Base-by-base conservation (phyloP, 2,888 invertebrate genomes). In the Meteorus cinctellus region DNA sequence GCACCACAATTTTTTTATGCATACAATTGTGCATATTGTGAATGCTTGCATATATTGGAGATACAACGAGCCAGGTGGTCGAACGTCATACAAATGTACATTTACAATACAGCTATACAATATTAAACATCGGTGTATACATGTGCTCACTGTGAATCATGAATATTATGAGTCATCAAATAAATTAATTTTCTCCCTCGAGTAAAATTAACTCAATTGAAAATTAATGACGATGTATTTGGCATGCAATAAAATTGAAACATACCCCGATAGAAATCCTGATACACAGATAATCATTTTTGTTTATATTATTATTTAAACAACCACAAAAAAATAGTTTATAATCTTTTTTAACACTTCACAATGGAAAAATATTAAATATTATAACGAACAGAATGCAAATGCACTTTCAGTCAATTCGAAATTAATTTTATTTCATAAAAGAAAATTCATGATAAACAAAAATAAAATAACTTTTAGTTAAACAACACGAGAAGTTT, bases 221-320 rank as follows among this genome's bases (percentile, higher is more conserved):
- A 29, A 67, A 45, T 29, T 48, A 29, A n/a, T 6, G 48, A 70
- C 63, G 62, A 68, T 27, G 16, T 63, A 71, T 74, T 75, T 68
- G 72, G 69, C 78, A 41, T 36, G 36, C 12, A 68, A 14, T 2
- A 45, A 8, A 65, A 59, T 31, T 19, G 27, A 59, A 62, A 87
- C 88, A 75, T 87, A 90, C 90, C 89, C 89, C 83, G 87, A 86
- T 82, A 90, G 81, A 81, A 89, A 89, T 82, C 89, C 89, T 68
- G 89, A 88, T 74, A 89, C 84, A 81, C 87, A 89, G 82, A 89
- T 87, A 81, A 90, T 87, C 90, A 90, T 90, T 66, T 45, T 82
- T 82, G 45, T 68, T 59, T 29, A 12, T 41, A 41, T 41, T 41
- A 41, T 12, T 70, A 48, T 60, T 72, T 1, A 14, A 31, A 60